Evolutionary conservation across 2,888 invertebrate species (phyloP).

Genomic region (Abrostola tripartita): DNA sequence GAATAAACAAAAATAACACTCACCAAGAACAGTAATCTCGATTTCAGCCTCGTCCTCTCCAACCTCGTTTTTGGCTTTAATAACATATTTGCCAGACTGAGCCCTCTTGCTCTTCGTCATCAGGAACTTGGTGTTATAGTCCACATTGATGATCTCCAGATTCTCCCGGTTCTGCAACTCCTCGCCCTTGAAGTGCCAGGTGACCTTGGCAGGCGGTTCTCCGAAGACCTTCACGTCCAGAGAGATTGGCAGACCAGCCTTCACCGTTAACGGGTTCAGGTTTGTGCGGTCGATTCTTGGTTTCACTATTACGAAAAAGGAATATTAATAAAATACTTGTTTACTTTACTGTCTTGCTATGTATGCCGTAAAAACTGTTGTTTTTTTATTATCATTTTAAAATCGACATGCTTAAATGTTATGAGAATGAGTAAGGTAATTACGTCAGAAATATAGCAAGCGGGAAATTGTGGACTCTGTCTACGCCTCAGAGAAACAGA

Average conservation of each 20-base stretch:
- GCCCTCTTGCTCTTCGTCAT: conserved; percentile 94
- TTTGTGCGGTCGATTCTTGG: conserved; percentile 97
- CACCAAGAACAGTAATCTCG: conserved; percentile 94
- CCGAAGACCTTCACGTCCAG: conserved; percentile 97
- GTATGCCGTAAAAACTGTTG: too few relatives aligned
- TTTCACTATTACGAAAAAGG: conserved; percentile 90
- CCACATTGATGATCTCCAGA: conserved; percentile 93
- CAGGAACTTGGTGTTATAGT: conserved; percentile 97
- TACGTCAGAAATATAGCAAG: too few relatives aligned
- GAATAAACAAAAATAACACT: conserved; percentile 50
- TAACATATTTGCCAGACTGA: conserved; percentile 95
- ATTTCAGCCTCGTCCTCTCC: conserved; percentile 97
- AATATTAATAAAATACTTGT: neutral
- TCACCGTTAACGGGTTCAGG: conserved; percentile 94
- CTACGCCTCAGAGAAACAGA: too few relatives aligned
- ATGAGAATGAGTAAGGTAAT: too few relatives aligned
- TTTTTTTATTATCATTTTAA: too few relatives aligned
- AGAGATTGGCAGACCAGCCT: conserved; percentile 95
- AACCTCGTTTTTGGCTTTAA: conserved; percentile 96
- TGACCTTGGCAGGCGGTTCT: conserved; percentile 97
- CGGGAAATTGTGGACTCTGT: too few relatives aligned
- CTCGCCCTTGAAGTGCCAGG: conserved; percentile 94
- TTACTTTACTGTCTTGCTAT: neutral
- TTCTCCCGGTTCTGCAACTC: conserved; percentile 89
- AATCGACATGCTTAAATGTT: too few relatives aligned